Evolutionary conservation across 23 tunicate genomes (phyloP), one percentile per base, ranked within the genome.

Genomic region (Diplosoma virens): DNA sequence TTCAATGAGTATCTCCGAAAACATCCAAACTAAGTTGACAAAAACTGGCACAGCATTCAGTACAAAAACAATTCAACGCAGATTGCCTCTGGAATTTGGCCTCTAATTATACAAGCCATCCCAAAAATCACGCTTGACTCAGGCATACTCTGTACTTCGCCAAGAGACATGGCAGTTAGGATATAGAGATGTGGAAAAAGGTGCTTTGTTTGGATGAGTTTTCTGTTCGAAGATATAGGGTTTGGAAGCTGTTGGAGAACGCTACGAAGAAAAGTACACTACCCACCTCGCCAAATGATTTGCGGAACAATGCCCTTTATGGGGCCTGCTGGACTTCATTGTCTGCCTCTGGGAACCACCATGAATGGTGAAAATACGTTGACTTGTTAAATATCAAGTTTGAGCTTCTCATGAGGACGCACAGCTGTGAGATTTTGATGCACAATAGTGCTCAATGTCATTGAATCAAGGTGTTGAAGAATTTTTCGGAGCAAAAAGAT

Each of bases 241-340:
- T 56, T 56, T 16, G 25, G 20, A 21, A 23, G 22, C 64, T 56
- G 64, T 65, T 65, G 71, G 71, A 65, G 71, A 7, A 24, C 37
- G 6, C 34, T 24, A 65, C 35, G 36, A 65, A 18, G 65, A 65
- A 65, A 25, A 65, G 34, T 24, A 65, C 71, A 29, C 71, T 65
- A 65, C 71, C n/a, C 71, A 34, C 71, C 36, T 65, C n/a, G 71
- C 71, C 36, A 65, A 65, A 65, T 65, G 71, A 65, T 65, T 65
- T 65, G 71, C 36, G 71, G 71, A 28, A 30, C 35, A 65, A 65
- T 65, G 35, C 29, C 9, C 35, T 65, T 9, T 36, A 65, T 65
- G 71, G 35, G 71, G 16, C 11, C 37, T 6, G 35, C 36, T 65
- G 34, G 71, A 65, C 37, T 30, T 65, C 29, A 56, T n/a, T 56